Percentiles rank a stretch among this genome's conserved stretches.
These are phyloP conservation scores for Drosophila teissieri DNA, from an alignment of 1,140 invertebrate genomes.

Conservation along the genomic window DNA sequence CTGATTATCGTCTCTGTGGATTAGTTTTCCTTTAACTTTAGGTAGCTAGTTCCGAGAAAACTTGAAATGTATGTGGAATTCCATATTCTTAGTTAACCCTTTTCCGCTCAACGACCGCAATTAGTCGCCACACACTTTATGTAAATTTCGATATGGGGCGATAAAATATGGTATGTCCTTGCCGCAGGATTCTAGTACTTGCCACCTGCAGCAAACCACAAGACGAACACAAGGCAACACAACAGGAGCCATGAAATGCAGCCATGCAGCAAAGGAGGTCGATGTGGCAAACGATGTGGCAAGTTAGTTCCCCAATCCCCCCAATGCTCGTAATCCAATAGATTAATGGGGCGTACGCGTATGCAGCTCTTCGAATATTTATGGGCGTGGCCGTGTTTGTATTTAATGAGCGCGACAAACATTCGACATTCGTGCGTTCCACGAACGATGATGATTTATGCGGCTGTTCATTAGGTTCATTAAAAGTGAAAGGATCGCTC, in stretches of 20 bases:
- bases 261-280: conserved; percentile 9
- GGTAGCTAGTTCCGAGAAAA: not conserved
- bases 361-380: conserved; percentile 9
- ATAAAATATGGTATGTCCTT: too few species aligned
- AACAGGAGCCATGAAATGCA: conserved; percentile 34
- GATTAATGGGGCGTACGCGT: conserved; percentile 53
- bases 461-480: conserved; percentile 73
- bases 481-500: conserved; percentile 77
- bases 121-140: conserved; percentile 7
- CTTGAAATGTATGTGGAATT: too few species aligned
- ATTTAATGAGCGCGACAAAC: conserved; percentile 78
- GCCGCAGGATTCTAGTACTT: not conserved
- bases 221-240: too few species aligned
- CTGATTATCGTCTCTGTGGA: not conserved
- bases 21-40: not conserved
- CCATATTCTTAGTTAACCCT: not conserved
- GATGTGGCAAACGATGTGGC: conserved; percentile 73
- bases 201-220: conserved; percentile 28
- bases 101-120: not conserved
- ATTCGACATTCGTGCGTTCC: conserved; percentile 60
- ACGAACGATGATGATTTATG: conserved; percentile 76
- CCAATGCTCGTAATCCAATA: conserved; percentile 61
- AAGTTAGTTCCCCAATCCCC: conserved; percentile 64
- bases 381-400: conserved; percentile 43
- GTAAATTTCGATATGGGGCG: not conserved